These are phyloP conservation scores for Parasteatoda tepidariorum DNA, from an alignment of 1,140 invertebrate genomes.

Conservation along the genomic window DNA sequence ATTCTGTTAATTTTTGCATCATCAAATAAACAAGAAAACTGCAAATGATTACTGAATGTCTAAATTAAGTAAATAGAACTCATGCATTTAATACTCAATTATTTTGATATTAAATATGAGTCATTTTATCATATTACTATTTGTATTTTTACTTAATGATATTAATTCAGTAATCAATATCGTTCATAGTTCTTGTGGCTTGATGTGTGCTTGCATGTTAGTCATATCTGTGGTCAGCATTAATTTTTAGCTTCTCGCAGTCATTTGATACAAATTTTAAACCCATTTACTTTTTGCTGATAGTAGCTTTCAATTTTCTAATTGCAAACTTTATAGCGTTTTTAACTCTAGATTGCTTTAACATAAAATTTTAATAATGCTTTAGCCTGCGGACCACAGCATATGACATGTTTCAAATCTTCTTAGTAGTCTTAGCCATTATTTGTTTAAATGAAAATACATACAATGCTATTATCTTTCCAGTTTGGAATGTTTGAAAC, in stretches of 20 bases:
- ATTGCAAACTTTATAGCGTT: not conserved
- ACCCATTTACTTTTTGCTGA: not conserved
- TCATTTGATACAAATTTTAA: conserved; percentile 11
- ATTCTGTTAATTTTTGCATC: not conserved
- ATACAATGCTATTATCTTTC: conserved; percentile 30
- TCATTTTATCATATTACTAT: too few relatives aligned
- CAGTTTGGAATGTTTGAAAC: conserved; percentile 63
- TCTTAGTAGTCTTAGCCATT: not conserved
- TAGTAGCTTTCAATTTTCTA: not conserved
- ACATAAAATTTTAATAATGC: conserved; percentile 9
- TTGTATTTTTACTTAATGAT: too few relatives aligned
- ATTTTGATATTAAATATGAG: too few relatives aligned
- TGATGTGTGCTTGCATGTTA: conserved; percentile 37
- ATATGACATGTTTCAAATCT: conserved; percentile 20
- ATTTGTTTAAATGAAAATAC: not conserved
- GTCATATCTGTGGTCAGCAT: conserved; percentile 51
- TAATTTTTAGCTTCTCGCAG: conserved; percentile 28
- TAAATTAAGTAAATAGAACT: too few relatives aligned
- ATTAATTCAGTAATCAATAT: not conserved
- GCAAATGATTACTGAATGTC: not conserved
- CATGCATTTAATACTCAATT: too few relatives aligned
- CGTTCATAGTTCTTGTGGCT: not conserved
- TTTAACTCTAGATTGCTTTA: too few relatives aligned
- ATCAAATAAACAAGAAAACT: not conserved
- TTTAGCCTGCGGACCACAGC: conserved; percentile 49